Base-by-base conservation (phyloP, 2,797 vertebrate genomes). In the Hapalemur alaotrensis region DNA sequence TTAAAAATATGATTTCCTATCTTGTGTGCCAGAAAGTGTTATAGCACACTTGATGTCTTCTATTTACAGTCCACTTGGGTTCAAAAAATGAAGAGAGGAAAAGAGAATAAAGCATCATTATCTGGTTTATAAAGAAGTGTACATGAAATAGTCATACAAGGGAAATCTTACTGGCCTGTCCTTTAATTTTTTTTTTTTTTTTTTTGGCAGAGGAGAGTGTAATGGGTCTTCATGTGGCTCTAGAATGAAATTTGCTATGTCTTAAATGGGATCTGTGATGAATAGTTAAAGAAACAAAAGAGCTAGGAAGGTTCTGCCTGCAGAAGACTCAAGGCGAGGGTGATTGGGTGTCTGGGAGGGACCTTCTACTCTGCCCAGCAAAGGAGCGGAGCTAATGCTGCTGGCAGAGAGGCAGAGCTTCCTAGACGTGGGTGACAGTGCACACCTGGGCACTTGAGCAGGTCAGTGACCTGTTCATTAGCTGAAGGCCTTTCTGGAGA, bases 261-360 rank as follows among this genome's bases (percentile, higher is more conserved):
- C 65, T 80, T 87, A 22, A 69, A 32, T n/a, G 59, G 48, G 46
- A 67, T 85, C 69, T 38, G 23, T 70, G 46, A 87, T 50, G 48
- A 46, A 50, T 6, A 13, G 18, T 67, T 80, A 43, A 65, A 86
- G 82, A 89, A 73, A 97, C 91, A 81, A 83, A 91, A 75, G 59
- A 91, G 13, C 43, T 48, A 28, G 43, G 59, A 50, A 86, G 69
- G 14, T 85, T 73, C 79, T 4, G 1, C 75, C 54, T 46, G 13
- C 25, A 30, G 30, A 38, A 76, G 82, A 54, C 73, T 50, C n/a
- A 65, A 59, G 85, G 32, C 50, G 0, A 93, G 76, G 61, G 46
- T 1, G 15, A 32, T 30, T 30, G 43, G 63, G 43, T 57, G 7
- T 76, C 35, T 63, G 43, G 43, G 76, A 54, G 30, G 72, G 61